Conservation (phyloP, 2,797 vertebrate genomes). For the Macroramphosus scolopax region DNA sequence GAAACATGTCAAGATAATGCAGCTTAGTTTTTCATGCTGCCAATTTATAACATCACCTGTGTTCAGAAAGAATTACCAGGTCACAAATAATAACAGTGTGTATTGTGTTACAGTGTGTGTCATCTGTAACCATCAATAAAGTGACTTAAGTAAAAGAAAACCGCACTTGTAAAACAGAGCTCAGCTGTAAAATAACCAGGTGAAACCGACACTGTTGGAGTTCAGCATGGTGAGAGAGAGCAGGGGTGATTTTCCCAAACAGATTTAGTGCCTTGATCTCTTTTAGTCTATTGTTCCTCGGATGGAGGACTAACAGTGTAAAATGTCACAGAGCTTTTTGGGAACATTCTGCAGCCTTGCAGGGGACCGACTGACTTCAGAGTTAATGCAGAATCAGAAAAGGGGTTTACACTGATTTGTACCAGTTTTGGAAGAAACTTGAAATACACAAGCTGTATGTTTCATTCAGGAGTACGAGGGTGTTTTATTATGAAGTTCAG, state of each 20-base stretch:
- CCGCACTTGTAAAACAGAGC: no score
- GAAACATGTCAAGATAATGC: no score
- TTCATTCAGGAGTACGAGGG: no score
- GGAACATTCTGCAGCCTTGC: constrained; percentile 39
- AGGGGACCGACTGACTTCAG: constrained; percentile 16
- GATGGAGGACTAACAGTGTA: constrained; percentile 34
- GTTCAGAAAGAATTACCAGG: no score
- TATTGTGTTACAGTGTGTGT: no score
- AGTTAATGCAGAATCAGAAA: background rate
- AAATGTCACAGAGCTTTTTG: constrained; percentile 64
- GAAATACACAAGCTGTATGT: no score
- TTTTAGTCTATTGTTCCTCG: constrained; percentile 47
- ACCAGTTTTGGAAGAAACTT: constrained; percentile 2
- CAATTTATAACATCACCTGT: no score
- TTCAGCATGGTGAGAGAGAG: constrained; percentile 49
- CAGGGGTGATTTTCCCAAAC: constrained; percentile 68
- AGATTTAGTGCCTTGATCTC: constrained; percentile 59
- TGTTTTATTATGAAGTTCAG: background rate
- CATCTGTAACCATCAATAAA: no score
- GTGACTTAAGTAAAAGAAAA: no score
- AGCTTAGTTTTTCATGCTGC: no score
- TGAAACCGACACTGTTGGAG: constrained; percentile 28
- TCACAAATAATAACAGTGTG: no score
- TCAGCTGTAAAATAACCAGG: constrained; percentile 21
- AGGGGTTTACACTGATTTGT: background rate